phyloP scores from a whole-genome alignment of 2,113 vertebrate species.

The Cryptomyrus ogoouensis region DNA sequence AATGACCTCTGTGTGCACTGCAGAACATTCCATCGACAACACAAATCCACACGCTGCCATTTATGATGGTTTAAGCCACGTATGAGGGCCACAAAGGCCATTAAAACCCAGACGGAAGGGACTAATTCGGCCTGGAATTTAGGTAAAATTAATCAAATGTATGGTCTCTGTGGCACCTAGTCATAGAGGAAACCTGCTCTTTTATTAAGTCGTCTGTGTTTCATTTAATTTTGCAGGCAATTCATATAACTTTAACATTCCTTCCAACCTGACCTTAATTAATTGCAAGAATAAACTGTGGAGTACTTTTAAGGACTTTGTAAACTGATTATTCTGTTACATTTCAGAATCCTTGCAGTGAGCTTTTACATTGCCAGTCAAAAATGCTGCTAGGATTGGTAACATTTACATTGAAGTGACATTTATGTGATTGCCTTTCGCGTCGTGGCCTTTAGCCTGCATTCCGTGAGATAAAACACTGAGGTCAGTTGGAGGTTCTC shows the following conservation, averaged over 20 bases:
- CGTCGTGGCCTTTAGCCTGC: neutral
- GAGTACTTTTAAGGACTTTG: neutral
- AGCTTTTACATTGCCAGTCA: neutral
- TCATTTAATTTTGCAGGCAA: slow-evolving; percentile 8
- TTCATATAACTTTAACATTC: neutral
- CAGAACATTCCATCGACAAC: neutral
- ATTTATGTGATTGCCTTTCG: neutral
- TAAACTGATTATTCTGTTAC: neutral
- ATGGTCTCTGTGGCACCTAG: neutral
- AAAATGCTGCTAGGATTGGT: neutral
- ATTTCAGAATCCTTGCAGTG: neutral
- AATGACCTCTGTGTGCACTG: neutral
- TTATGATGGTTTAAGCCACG: neutral
- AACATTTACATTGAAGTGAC: neutral
- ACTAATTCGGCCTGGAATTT: neutral
- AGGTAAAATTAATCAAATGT: slow-evolving; percentile 5
- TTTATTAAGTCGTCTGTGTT: neutral
- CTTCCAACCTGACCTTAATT: neutral
- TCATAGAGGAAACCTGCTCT: neutral
- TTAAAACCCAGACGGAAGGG: neutral
- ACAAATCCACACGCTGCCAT: neutral
- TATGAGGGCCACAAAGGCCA: neutral
- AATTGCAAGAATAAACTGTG: neutral
- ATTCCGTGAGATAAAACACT: neutral
- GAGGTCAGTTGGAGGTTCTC: neutral